Evolutionary conservation across 2,113 vertebrate genomes (phyloP).

Genomic region (Opisthocomus hoazin): DNA sequence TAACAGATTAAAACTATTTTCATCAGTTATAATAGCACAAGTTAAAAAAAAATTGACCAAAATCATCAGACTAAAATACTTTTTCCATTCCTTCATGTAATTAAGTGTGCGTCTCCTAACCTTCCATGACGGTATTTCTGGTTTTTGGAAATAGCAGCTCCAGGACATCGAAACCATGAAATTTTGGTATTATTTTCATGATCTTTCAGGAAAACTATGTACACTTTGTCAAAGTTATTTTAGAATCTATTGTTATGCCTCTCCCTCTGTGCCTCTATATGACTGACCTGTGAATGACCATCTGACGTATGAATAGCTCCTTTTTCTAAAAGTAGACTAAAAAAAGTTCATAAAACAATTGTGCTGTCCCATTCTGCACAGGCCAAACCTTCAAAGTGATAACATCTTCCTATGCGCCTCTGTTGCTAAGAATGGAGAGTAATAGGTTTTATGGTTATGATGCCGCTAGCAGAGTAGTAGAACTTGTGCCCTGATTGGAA

Average conservation of each 20-base stretch:
- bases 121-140: neutral
- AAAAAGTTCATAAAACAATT: neutral
- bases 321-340: neutral
- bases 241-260: neutral
- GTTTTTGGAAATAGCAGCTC: neutral
- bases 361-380: neutral
- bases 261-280: neutral
- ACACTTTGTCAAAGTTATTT: neutral
- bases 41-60: neutral
- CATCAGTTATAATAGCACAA: neutral
- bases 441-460: neutral
- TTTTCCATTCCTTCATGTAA: neutral
- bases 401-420: neutral
- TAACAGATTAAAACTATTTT: neutral
- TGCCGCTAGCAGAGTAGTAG: neutral
- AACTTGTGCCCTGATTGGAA: neutral
- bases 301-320: no score
- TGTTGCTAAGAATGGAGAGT: neutral
- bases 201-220: neutral
- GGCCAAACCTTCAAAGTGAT: neutral
- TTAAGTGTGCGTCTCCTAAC: neutral
- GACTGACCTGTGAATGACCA: no score
- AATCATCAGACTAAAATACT: neutral
- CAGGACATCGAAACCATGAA: neutral
- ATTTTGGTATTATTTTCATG: neutral